Conservation (phyloP, 1,140 invertebrate species). For the Scaptomyza pallida region DNA sequence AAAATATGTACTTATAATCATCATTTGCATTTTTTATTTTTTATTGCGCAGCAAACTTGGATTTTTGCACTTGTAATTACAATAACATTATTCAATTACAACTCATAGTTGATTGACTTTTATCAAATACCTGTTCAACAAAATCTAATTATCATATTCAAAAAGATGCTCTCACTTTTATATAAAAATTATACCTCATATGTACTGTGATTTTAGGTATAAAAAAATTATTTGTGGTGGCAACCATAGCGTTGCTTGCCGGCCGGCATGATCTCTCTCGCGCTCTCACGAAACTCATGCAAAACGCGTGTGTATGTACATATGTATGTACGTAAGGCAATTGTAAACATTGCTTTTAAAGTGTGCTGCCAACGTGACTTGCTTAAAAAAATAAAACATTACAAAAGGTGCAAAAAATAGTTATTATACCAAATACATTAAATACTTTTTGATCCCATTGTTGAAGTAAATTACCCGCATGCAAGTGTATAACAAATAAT, state of each 20-base stretch:
- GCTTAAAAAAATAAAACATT: neutral
- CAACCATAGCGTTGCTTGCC: slow-evolving; percentile 15
- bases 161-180: neutral
- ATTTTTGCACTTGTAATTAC: too few relatives aligned
- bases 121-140: too few relatives aligned
- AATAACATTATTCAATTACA: too few relatives aligned
- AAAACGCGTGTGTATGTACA: too few relatives aligned
- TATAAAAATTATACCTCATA: neutral
- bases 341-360: slow-evolving; percentile 17
- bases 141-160: too few relatives aligned
- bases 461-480: neutral
- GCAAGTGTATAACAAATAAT: slow-evolving; percentile 6
- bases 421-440: neutral
- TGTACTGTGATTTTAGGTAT: neutral
- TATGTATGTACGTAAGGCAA: neutral
- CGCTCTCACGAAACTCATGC: neutral
- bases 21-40: too few relatives aligned
- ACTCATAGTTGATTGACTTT: too few relatives aligned
- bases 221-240: neutral
- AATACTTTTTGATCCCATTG: neutral
- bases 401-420: neutral
- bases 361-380: slow-evolving; percentile 22
- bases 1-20: too few relatives aligned
- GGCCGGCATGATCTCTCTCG: slow-evolving; percentile 21
- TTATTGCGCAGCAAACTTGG: neutral